Base-by-base conservation (phyloP, 2,113 vertebrate species). In the Pavo muticus region DNA sequence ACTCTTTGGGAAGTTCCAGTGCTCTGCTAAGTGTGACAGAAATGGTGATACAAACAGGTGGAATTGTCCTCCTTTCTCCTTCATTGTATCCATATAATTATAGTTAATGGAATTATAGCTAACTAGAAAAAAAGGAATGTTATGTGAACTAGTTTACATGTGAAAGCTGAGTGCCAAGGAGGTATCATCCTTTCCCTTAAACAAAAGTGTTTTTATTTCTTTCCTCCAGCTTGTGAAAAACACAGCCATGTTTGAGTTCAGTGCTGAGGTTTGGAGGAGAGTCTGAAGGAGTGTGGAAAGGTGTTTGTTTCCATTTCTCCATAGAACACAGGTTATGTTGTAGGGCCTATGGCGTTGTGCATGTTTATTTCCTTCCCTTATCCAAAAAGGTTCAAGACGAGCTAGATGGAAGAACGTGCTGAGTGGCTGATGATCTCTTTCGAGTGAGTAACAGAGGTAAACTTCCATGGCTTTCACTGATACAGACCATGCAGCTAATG, bases 311-410 rank as follows among this genome's bases (percentile, higher is more conserved):
- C 68, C 35, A 39, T 13, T 59, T 42, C 42, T 63, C 42, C 40
- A 82, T 40, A 44, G 47, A 80, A 35, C 10, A 42, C 7, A 3
- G 24, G 45, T 61, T 32, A 35, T 12, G 21, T 5, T 1, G 4
- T 14, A 14, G 8, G n/a, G 3, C 9, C 25, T 25, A 5, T 24
- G 3, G 29, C 21, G 11, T 1, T 18, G 4, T 29, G 76, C 59
- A 20, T 14, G 23, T 6, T 42, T 23, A 1, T 47, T 83, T 45
- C 37, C 3, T 67, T 77, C 45, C 10, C 11, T 65, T 67, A 39
- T 20, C 6, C 14, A 30, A 29, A 56, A 56, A 32, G 27, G 69
- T 40, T 80, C 23, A 32, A 40, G 24, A 8, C 14, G 30, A 50
- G 19, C 15, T 15, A 35, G 4, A 32, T n/a, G 42, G 15, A 48